A percentile compares a stretch with the other conserved stretches of the same genome.
These are phyloP conservation scores for Drosophila pachea DNA, from an alignment of 1,140 invertebrate genomes.

Conservation along the genomic window DNA sequence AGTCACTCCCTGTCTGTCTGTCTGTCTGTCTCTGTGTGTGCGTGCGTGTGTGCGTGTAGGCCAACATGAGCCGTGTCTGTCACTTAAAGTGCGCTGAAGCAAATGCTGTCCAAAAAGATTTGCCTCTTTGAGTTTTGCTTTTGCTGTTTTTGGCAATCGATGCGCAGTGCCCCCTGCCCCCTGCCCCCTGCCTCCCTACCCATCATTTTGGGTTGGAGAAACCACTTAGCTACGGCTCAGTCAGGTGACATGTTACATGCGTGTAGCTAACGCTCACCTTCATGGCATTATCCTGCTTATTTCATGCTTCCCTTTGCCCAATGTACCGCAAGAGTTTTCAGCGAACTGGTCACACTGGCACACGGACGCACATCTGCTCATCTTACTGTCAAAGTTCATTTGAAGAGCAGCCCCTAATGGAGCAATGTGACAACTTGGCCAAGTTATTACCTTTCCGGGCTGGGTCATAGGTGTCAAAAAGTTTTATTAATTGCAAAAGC, in stretches of 20 bases:
- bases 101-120: constrained; percentile 59
- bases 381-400: not conserved
- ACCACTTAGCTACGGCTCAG: constrained; percentile 19
- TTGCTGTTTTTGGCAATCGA: constrained; percentile 24
- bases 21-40: not conserved
- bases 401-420: no score
- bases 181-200: no score
- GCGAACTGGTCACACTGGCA: not conserved
- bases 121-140: constrained; percentile 52
- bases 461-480: not conserved
- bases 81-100: constrained; percentile 64
- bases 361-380: not conserved
- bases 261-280: not conserved
- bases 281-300: constrained; percentile 5
- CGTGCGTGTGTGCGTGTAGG: not conserved
- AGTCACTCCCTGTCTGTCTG: constrained; percentile 5
- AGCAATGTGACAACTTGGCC: no score
- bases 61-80: constrained; percentile 20
- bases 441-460: no score
- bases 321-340: constrained; percentile 3
- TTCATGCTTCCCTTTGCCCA: constrained; percentile 9
- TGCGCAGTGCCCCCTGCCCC: not conserved
- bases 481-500: not conserved
- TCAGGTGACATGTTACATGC: constrained; percentile 18
- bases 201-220: not conserved